Base-by-base conservation (phyloP, 2,113 vertebrate species). In the Alces alces region DNA sequence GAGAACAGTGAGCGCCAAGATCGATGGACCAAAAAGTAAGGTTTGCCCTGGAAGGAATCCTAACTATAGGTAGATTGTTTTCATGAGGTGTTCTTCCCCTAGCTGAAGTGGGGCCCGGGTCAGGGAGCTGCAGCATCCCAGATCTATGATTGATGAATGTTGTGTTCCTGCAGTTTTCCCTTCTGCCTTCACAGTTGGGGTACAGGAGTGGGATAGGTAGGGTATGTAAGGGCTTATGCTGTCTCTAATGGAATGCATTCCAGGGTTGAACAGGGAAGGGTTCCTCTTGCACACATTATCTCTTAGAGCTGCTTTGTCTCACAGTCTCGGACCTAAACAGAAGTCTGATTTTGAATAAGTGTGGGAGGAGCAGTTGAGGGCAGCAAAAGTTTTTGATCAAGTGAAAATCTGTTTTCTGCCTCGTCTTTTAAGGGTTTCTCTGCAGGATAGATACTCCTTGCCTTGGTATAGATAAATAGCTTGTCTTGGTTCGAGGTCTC, bases 291-390 rank as follows among this genome's bases (percentile, higher is more conserved):
- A 98, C 98, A 98, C 96, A 98, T 98, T 97, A 97, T 98, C 97
- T 98, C 96, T 97, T 98, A 50, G 98, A 98, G 97, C 98, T 99
- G 98, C 95, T 98, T 98, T 99, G 96, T 98, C 88, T 99, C 98
- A 98, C 97, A 98, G 98, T 99, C 98, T 98, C 97, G 79, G 2
- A 60, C 98, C 94, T 98, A 98, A 98, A 98, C 97, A 95, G 95
- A 95, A 96, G 94, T 97, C 97, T 96, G 80, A 94, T 96, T 98
- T 97, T 97, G 98, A 98, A 95, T 98, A 97, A 97, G 89, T 60
- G 60, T 61, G 78, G 86, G 93, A 97, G 55, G 97, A 82, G 95
- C 52, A 83, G 89, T 92, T 98, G 83, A 84, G 36, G 93, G 45
- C 83, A 96, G 96, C 98, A 98, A 23, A 60, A 43, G 52, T 89